Base-by-base conservation (phyloP, 1,140 invertebrate species). In the Phenacoccus solenopsis region DNA sequence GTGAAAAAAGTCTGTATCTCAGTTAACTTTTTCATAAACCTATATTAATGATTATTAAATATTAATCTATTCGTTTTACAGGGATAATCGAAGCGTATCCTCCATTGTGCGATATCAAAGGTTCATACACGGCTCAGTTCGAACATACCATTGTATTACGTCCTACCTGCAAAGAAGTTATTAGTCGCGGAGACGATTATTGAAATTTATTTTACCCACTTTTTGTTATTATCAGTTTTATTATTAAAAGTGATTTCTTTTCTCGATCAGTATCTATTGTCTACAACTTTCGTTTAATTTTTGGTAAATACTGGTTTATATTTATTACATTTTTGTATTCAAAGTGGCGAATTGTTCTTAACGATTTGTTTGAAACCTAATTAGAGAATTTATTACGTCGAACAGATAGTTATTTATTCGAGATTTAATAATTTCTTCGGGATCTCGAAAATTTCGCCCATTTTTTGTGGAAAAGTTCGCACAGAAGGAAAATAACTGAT, bases 81-180 rank as follows among this genome's bases (percentile, higher is more conserved):
- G 83, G 82, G 22, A 91, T 98, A 56, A 90, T 99, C 0, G 94
- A 98, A 76, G 88, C 96, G 13, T 99, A 99, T 81, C 98, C 98
- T 7, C 98, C 98, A 3, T 84, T 99, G 22, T 98, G 96, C 78
- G 98, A 99, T 78, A 86, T 93, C 28, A 98, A 96, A 79, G 97
- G 97, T 70, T 96, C 90, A 78, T 99, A 98, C 80, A 99, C 97
- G 0, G 98, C 98, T 64, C 98, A 99, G 80, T 99, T 93, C 79
- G 98, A 99, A 79, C 98, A 99, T 80, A 99, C 98, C 0, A 93
- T 99, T 75, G 86, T 99, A 61, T 82, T 99, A 61, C 84, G 97
- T 76, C 97, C 98, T 13, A 98, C 96, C 0, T 99, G 96, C 82
- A 99, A 99, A 81, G 98, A 99, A 82, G 87, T 99, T 4, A 88